These are phyloP conservation scores for Neodiprion fabricii DNA, from an alignment of 1,140 invertebrate species.

Conservation along the genomic window DNA sequence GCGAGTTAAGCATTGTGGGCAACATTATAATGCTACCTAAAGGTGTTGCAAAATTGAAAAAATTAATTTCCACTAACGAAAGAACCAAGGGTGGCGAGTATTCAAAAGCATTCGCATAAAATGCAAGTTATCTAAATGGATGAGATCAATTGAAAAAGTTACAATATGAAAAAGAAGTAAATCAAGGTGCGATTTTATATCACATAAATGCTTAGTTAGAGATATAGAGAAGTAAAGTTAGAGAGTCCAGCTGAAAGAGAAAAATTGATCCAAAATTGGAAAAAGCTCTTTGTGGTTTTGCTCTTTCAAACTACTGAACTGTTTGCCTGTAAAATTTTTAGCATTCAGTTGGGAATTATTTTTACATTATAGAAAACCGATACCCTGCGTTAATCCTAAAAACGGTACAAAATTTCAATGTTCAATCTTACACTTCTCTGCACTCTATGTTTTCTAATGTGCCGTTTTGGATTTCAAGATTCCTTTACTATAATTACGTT, in stretches of 20 bases:
- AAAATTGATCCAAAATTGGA: not conserved
- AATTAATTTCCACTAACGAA: not conserved
- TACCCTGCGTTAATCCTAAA: not conserved
- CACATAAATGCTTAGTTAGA: not conserved
- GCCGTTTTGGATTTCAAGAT: too few relatives aligned
- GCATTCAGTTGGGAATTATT: not conserved
- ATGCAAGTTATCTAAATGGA: not conserved
- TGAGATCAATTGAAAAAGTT: not conserved
- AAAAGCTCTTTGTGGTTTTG: not conserved
- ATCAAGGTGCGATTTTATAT: not conserved
- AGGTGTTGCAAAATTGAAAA: too few relatives aligned
- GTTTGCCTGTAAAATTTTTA: not conserved
- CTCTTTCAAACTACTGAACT: not conserved
- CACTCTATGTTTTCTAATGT: not conserved
- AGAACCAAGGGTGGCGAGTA: not conserved
- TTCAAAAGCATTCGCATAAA: not conserved
- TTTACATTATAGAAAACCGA: constrained; percentile 6
- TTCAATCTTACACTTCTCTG: not conserved
- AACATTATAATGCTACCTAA: too few relatives aligned
- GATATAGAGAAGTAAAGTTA: too few relatives aligned
- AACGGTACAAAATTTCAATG: not conserved
- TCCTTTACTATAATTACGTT: too few relatives aligned
- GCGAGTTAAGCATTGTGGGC: too few relatives aligned
- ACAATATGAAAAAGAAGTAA: not conserved
- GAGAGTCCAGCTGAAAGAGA: not conserved